Percentiles rank a stretch among this genome's conserved stretches.
Conservation (phyloP, 2,797 vertebrate species). For the Ibycter americanus region DNA sequence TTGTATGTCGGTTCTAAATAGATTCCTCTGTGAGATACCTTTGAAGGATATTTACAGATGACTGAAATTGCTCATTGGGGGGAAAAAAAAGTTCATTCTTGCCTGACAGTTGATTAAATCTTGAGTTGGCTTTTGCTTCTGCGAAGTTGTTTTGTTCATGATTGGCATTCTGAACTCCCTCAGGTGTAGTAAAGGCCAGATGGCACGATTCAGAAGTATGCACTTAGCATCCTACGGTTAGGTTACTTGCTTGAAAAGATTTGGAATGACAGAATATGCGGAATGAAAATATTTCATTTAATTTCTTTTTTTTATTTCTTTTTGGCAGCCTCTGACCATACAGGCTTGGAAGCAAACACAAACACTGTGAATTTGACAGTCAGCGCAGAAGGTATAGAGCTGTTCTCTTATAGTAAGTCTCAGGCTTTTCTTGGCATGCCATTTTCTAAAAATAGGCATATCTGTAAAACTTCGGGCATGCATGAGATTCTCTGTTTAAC, state of each 20-base stretch:
- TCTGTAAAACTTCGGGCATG: neutral
- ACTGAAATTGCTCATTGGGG: neutral
- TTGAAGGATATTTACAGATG: constrained; percentile 18
- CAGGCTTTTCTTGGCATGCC: constrained; percentile 20
- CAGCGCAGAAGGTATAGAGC: constrained; percentile 61
- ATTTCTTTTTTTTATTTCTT: neutral
- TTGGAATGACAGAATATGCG: neutral
- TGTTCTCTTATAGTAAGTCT: neutral
- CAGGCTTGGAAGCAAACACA: neutral
- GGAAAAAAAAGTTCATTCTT: neutral
- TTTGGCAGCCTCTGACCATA: constrained; percentile 37
- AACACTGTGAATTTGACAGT: neutral
- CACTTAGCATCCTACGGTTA: neutral
- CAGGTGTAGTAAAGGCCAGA: constrained; percentile 49
- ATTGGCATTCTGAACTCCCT: constrained; percentile 25
- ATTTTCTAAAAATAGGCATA: neutral
- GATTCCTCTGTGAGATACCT: neutral
- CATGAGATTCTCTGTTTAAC: neutral
- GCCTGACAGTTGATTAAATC: constrained; percentile 14
- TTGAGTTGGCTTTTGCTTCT: constrained; percentile 22
- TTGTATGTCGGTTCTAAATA: neutral
- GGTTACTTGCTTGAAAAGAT: neutral
- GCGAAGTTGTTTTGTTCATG: neutral
- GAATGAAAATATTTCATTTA: neutral
- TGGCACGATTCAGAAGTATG: neutral